phyloP scores from a whole-genome alignment of 2,888 invertebrate genomes.

The Volucella bombylans region DNA sequence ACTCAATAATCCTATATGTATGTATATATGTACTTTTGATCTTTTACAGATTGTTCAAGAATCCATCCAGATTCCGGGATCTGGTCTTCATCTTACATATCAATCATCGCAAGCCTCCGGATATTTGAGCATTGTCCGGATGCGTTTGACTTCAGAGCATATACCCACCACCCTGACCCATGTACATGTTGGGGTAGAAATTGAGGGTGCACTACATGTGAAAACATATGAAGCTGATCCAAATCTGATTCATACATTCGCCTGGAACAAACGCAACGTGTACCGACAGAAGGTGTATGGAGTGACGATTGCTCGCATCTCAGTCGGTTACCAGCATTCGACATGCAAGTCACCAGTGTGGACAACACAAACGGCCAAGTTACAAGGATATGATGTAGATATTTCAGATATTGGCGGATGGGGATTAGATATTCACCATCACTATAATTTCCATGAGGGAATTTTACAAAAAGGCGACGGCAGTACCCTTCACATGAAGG shows the following conservation, averaged over 20 bases:
- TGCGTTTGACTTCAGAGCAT: conserved; percentile 91
- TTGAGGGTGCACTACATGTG: conserved; percentile 95
- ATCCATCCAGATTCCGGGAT: conserved; percentile 96
- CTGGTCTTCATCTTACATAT: conserved; percentile 95
- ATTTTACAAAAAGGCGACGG: conserved; percentile 99
- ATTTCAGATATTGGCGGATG: conserved; percentile 98
- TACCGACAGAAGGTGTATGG: conserved; percentile 98
- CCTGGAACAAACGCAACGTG: conserved; percentile 98
- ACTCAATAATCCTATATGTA: no score
- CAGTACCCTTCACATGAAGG: conserved; percentile 95
- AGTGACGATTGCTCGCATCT: conserved; percentile 92
- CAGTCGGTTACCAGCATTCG: conserved; percentile 96
- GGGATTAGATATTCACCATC: conserved; percentile 98
- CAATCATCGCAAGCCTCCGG: conserved; percentile 97
- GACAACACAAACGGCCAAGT: conserved; percentile 96
- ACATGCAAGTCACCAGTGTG: conserved; percentile 94
- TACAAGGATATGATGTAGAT: conserved; percentile 97
- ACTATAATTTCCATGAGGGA: conserved; percentile 99
- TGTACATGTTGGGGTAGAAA: conserved; percentile 95
- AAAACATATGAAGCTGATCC: conserved; percentile 98
- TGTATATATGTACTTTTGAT: conserved; percentile 51
- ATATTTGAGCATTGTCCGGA: conserved; percentile 95
- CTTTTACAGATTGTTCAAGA: conserved; percentile 94
- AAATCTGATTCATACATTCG: conserved; percentile 96
- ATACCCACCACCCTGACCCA: conserved; percentile 92